Evolutionary conservation across 2,888 invertebrate species (phyloP).

Genomic region (Microchrysa polita): DNA sequence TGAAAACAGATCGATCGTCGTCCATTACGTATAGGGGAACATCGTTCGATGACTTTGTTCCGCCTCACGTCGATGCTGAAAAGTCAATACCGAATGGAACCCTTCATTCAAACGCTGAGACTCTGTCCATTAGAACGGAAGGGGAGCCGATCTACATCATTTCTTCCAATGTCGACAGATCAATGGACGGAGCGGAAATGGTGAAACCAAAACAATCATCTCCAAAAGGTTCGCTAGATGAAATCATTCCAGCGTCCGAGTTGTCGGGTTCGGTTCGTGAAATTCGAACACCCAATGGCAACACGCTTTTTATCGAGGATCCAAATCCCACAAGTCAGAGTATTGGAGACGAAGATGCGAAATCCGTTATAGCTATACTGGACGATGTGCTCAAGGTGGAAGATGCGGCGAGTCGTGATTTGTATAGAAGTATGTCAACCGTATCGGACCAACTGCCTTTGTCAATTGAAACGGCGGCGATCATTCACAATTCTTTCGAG

Average conservation of each 20-base stretch:
- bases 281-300: constrained; percentile 58
- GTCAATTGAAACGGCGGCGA: constrained; percentile 59
- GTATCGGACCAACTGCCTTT: constrained; percentile 60
- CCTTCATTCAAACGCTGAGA: constrained; percentile 33
- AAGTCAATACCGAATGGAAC: constrained; percentile 35
- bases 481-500: constrained; percentile 57
- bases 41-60: constrained; percentile 34
- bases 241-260: constrained; percentile 58
- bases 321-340: constrained; percentile 6
- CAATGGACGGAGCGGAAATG: neutral
- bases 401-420: constrained; percentile 50
- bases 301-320: constrained; percentile 58
- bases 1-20: constrained; percentile 15
- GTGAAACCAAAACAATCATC: constrained; percentile 39
- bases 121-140: constrained; percentile 27
- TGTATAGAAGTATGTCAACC: constrained; percentile 52
- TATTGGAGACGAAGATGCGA: constrained; percentile 55
- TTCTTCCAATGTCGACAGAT: too few species aligned
- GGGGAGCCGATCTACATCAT: constrained; percentile 21
- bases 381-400: constrained; percentile 60
- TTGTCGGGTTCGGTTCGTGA: constrained; percentile 57
- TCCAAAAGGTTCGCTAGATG: constrained; percentile 54
- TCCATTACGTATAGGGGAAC: constrained; percentile 36
- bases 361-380: constrained; percentile 59
- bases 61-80: constrained; percentile 25